Conservation (phyloP, 2,113 vertebrate genomes). For the Corvus moneduloides region DNA sequence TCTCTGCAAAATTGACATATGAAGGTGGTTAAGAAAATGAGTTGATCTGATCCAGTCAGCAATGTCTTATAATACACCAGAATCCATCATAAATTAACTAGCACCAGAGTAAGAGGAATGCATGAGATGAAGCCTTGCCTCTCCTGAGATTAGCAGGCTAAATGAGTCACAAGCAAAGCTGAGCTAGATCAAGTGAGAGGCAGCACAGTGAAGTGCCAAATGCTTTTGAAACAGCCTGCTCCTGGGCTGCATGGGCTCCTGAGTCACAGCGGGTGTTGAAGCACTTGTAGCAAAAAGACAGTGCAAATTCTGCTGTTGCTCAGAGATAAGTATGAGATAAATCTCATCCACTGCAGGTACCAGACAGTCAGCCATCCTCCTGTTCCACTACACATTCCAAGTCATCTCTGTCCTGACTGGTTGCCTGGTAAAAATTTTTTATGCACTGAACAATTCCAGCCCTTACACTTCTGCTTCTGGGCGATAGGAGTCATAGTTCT, state of each 20-base stretch:
- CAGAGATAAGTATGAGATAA: background rate
- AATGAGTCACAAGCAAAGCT: background rate
- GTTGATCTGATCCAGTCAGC: background rate
- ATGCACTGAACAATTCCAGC: background rate
- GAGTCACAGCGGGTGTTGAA: background rate
- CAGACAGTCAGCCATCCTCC: background rate
- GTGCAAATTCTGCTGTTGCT: background rate
- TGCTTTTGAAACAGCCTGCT: background rate
- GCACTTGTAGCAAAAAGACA: background rate
- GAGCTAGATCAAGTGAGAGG: constrained; percentile 17
- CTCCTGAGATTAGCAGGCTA: background rate
- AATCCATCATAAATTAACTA: background rate
- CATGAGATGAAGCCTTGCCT: background rate
- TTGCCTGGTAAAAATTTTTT: background rate
- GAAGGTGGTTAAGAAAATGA: background rate
- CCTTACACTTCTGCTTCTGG: background rate
- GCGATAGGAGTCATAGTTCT: background rate
- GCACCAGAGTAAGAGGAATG: background rate
- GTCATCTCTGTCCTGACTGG: background rate
- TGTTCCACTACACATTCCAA: background rate
- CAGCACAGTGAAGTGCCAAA: background rate
- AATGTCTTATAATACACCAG: background rate
- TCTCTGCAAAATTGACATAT: background rate
- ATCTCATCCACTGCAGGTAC: background rate
- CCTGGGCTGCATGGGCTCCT: background rate